Percentiles rank a stretch among this genome's conserved stretches.
These are phyloP conservation scores for Anniella stebbinsi DNA, from an alignment of 2,797 vertebrate genomes.

Conservation along the genomic window DNA sequence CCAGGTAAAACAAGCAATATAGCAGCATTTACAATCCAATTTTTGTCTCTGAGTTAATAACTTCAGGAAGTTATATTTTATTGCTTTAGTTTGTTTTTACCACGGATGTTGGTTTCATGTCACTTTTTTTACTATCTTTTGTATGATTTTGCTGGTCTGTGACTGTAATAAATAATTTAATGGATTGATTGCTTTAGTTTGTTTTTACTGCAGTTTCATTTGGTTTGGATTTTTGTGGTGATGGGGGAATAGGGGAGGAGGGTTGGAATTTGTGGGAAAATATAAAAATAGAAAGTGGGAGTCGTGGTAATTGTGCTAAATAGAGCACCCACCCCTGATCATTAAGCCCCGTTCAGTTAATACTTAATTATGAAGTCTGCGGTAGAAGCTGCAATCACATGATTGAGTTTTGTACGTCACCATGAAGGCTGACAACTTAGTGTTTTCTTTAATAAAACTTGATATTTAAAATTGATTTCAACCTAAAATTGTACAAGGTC, in stretches of 20 bases:
- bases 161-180: too few species aligned
- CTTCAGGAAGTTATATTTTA: too few species aligned
- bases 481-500: background rate
- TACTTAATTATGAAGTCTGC: background rate
- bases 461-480: background rate
- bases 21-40: background rate
- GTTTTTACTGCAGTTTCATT: background rate
- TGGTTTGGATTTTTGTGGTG: background rate
- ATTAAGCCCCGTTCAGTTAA: background rate
- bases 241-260: background rate
- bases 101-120: too few species aligned
- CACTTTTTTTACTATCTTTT: too few species aligned
- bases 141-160: too few species aligned
- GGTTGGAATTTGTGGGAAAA: background rate
- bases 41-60: background rate
- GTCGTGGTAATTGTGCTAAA: background rate
- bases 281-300: background rate
- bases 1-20: slow-evolving; percentile 86
- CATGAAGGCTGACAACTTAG: background rate
- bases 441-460: background rate
- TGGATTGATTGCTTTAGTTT: background rate
- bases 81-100: background rate
- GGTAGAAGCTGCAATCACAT: background rate
- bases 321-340: too few species aligned
- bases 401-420: background rate